Percentiles rank a stretch among this genome's conserved stretches.
phyloP scores from a whole-genome alignment of 2,797 vertebrate species.

The Gymnopithys bicolor region DNA sequence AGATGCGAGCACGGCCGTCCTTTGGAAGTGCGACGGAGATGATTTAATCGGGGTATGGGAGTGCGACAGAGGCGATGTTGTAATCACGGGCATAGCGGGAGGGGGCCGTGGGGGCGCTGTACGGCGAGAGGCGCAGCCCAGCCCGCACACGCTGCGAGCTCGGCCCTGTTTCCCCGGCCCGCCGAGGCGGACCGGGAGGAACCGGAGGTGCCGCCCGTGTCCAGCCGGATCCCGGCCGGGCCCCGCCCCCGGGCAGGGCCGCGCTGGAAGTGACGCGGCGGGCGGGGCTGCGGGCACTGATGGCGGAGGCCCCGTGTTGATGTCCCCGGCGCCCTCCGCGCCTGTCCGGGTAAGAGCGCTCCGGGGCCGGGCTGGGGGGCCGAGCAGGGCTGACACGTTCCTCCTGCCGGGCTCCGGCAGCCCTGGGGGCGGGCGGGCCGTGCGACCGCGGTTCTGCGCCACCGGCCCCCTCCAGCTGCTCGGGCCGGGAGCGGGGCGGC shows the following conservation, averaged over 20 bases:
- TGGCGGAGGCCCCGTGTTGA: not conserved
- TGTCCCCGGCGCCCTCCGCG: not conserved
- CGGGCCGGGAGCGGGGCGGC: not conserved
- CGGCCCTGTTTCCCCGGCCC: too few species aligned
- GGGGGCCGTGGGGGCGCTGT: fast-evolving
- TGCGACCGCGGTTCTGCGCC: too few species aligned
- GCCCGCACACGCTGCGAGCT: too few species aligned
- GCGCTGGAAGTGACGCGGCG: slow-evolving; percentile 39
- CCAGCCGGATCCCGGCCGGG: fast-evolving
- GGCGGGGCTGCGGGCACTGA: not conserved
- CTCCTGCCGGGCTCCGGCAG: too few species aligned
- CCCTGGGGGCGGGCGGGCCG: too few species aligned
- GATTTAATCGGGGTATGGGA: not conserved
- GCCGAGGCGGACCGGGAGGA: too few species aligned
- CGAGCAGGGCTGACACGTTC: not conserved
- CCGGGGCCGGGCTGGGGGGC: fast-evolving
- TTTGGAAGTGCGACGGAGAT: not conserved
- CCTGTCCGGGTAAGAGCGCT: not conserved
- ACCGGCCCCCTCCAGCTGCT: too few species aligned
- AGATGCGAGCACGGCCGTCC: not conserved
- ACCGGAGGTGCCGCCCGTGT: fast-evolving
- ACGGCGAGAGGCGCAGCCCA: too few species aligned
- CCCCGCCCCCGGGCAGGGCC: not conserved
- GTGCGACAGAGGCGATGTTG: not conserved
- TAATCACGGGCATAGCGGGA: not conserved